Evolutionary conservation across 2,888 invertebrate species (phyloP).

Genomic region (Drosophila barbarae): DNA sequence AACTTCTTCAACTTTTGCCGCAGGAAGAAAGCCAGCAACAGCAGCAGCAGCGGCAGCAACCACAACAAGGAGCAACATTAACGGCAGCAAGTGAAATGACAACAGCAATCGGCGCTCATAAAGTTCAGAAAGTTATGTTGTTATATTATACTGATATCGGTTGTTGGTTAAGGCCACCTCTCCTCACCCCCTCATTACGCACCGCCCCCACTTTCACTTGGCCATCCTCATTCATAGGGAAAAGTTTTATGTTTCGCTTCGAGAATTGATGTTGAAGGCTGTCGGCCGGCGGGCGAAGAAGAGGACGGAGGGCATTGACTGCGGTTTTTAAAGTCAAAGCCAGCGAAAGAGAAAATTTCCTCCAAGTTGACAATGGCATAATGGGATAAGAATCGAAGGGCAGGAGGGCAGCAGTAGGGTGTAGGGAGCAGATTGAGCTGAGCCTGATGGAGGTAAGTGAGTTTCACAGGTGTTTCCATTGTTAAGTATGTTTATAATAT

Average conservation of each 20-base stretch:
- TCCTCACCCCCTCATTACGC: slow-evolving; percentile 18
- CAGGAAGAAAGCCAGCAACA: slow-evolving; percentile 17
- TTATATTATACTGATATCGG: slow-evolving; percentile 49
- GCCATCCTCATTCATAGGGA: slow-evolving; percentile 27
- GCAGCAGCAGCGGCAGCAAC: slow-evolving; percentile 7
- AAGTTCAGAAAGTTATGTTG: slow-evolving; percentile 49
- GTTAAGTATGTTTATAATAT: slow-evolving; percentile 27
- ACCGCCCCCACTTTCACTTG: neutral
- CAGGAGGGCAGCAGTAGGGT: neutral
- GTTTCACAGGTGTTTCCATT: slow-evolving; percentile 35
- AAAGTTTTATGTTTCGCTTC: slow-evolving; percentile 41
- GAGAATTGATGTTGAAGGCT: slow-evolving; percentile 36
- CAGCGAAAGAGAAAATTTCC: slow-evolving; percentile 13
- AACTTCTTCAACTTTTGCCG: slow-evolving; percentile 56
- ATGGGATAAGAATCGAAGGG: slow-evolving; percentile 21
- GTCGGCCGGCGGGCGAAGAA: slow-evolving; percentile 3
- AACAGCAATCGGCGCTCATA: slow-evolving; percentile 51
- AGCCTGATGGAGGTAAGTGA: slow-evolving; percentile 4
- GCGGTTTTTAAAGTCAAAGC: slow-evolving; percentile 35
- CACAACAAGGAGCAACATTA: slow-evolving; percentile 29
- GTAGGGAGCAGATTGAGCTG: neutral
- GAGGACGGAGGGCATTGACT: slow-evolving; percentile 16
- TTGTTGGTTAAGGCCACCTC: slow-evolving; percentile 34
- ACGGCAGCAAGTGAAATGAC: slow-evolving; percentile 44
- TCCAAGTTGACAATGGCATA: slow-evolving; percentile 18